Evolutionary conservation across 2,888 invertebrate genomes (phyloP).

Genomic region (Macrophya alboannulata): DNA sequence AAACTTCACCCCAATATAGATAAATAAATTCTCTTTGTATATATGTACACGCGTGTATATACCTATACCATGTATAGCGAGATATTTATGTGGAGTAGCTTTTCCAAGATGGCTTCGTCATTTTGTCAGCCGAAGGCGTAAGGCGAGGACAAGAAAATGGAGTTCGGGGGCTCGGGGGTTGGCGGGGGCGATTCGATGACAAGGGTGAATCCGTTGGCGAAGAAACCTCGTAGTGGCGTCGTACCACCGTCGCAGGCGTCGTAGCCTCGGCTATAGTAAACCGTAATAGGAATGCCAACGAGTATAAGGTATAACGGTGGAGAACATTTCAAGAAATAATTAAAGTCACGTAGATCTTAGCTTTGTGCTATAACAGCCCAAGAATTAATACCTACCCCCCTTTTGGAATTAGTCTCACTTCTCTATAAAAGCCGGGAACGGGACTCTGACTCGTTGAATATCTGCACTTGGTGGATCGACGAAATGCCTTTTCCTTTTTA

Average conservation of each 20-base stretch:
- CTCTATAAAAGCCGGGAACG: not conserved
- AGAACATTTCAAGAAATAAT: slow-evolving; percentile 48
- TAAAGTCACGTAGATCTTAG: slow-evolving; percentile 54
- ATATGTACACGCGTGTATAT: not conserved
- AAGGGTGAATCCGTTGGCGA: slow-evolving; percentile 35
- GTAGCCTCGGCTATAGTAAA: not conserved
- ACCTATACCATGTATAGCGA: not conserved
- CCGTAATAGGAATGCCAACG: slow-evolving; percentile 16
- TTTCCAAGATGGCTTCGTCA: slow-evolving; percentile 39
- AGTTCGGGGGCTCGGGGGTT: not conserved
- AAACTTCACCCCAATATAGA: slow-evolving; percentile 46
- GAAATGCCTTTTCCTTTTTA: not conserved
- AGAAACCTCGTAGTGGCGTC: not conserved
- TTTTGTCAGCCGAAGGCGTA: slow-evolving; percentile 40
- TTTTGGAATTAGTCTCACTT: slow-evolving; percentile 40
- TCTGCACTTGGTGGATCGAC: not conserved
- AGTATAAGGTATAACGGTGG: slow-evolving; percentile 1
- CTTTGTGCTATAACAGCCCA: slow-evolving; percentile 37
- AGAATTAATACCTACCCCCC: slow-evolving; percentile 42
- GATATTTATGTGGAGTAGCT: slow-evolving; percentile 27
- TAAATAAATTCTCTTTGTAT: slow-evolving; percentile 48
- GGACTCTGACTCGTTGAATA: not conserved
- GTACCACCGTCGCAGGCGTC: no score
- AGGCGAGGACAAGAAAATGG: not conserved
- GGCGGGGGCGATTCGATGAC: slow-evolving; percentile 39